Evolutionary conservation across 2,797 vertebrate species (phyloP), one percentile per base, ranked within the genome.

Genomic region (Rhinatrema bivittatum): DNA sequence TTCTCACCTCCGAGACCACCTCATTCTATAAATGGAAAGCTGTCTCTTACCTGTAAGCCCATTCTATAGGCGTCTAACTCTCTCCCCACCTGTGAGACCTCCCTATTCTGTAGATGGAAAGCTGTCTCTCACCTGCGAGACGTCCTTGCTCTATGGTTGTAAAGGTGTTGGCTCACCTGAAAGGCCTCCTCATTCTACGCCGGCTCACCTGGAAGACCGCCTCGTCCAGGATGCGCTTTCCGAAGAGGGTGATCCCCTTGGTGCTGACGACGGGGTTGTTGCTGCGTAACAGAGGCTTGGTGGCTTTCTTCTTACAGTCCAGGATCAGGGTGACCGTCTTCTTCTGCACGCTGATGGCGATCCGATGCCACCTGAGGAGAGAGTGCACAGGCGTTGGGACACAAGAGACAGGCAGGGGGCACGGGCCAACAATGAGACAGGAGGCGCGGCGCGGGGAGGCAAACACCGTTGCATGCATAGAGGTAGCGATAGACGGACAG

Each of bases 201-300:
- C n/a, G n/a, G n/a, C 58, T 68, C 55, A 95, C 93, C 90, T 93
- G 88, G 60, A 96, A 96, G 37, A 90, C 88, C 58, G 91, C 89
- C 23, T 91, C 88, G 20, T 93, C 92, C 12, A 94, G 74, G 32
- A 95, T 76, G 6, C 89, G 88, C 23, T 89, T 79, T 19, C 93
- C 93, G 12, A 96, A 94, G 37, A 94, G 79, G 1, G 90, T 86
- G 68, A 96, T 87, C 31, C 93, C 93, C 2, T 74, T 89, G 41
- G 84, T 91, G 71, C 95, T 90, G 10, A 96, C 17, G 34, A 69
- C 53, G 0, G 92, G 86, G 2, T 64, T 75, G 63, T 79, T 74
- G 38, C 89, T 80, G 7, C 91, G 82, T 3, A 80, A 74, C 21
- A 96, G 73, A 1, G 84, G 36, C 13, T 74, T 78, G 11, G 76